These are phyloP conservation scores for Drosophila pallidifrons DNA, from an alignment of 1,140 invertebrate species.

Conservation along the genomic window DNA sequence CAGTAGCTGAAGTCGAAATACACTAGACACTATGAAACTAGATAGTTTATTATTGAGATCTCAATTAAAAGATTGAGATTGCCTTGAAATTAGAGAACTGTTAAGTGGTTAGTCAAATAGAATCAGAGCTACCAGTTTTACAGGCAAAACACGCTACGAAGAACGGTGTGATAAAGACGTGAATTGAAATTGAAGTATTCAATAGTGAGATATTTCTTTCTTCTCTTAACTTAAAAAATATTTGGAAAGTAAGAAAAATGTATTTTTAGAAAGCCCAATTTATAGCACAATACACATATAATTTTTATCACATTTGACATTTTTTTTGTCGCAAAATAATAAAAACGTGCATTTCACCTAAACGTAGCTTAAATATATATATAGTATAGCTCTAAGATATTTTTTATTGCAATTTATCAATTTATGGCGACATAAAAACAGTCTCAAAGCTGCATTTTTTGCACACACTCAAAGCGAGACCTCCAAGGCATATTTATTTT, in stretches of 20 bases:
- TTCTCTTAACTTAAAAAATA: too few relatives aligned
- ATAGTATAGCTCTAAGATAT: neutral
- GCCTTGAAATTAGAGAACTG: conserved; percentile 17
- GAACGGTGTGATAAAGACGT: neutral
- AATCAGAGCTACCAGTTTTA: neutral
- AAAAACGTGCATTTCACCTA: neutral
- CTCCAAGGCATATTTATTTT: too few relatives aligned
- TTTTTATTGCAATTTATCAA: too few relatives aligned
- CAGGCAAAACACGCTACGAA: conserved; percentile 1
- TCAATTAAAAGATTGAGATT: conserved; percentile 26
- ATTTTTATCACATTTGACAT: too few relatives aligned
- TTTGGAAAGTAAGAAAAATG: too few relatives aligned
- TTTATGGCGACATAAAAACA: too few relatives aligned
- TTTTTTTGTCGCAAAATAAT: too few relatives aligned
- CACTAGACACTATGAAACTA: conserved; percentile 11
- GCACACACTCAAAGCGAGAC: too few relatives aligned
- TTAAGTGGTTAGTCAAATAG: conserved; percentile 16
- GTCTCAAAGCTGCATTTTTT: too few relatives aligned
- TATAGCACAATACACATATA: too few relatives aligned
- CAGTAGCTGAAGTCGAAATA: conserved; percentile 33
- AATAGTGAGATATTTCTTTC: neutral
- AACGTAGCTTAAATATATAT: neutral
- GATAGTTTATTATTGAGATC: conserved; percentile 21
- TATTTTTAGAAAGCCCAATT: too few relatives aligned
- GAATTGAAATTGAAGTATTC: neutral